phyloP scores from a whole-genome alignment of 1,140 invertebrate genomes.

The Nasonia giraulti region DNA sequence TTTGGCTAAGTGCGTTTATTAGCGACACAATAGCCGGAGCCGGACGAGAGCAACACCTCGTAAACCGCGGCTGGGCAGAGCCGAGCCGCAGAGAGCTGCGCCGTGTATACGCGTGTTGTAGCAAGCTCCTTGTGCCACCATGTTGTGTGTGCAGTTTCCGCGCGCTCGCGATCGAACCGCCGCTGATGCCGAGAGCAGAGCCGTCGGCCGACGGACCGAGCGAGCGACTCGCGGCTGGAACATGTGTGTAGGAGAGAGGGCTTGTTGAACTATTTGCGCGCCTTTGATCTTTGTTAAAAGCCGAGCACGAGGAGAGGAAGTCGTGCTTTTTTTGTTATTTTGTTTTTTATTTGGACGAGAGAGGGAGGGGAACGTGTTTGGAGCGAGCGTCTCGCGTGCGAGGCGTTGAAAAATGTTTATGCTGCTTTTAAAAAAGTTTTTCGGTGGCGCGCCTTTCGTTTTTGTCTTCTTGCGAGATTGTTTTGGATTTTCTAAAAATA shows the following conservation, averaged over 20 bases:
- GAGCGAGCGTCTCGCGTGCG: no score
- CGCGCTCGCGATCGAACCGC: constrained; percentile 1
- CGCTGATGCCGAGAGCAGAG: not conserved
- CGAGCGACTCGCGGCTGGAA: not conserved
- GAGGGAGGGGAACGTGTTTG: no score
- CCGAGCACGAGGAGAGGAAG: not conserved
- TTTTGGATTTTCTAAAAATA: not conserved
- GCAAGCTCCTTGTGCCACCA: constrained; percentile 1
- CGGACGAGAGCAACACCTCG: constrained; percentile 64
- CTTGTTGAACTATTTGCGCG: not conserved
- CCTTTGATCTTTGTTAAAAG: not conserved
- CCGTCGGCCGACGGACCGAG: constrained; percentile 50
- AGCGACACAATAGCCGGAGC: constrained; percentile 63
- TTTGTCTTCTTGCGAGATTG: not conserved
- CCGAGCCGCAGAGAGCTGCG: not conserved
- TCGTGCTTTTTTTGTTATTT: constrained; percentile 9
- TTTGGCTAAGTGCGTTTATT: constrained; percentile 69
- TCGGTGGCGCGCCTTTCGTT: not conserved
- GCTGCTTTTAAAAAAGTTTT: not conserved
- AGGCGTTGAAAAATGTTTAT: constrained; percentile 2
- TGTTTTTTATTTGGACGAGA: not conserved
- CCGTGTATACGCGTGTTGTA: not conserved
- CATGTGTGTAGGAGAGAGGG: not conserved
- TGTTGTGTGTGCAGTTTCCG: not conserved
- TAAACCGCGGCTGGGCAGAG: constrained; percentile 59